Evolutionary conservation across 2,113 vertebrate species (phyloP).

Genomic region (Naja naja): DNA sequence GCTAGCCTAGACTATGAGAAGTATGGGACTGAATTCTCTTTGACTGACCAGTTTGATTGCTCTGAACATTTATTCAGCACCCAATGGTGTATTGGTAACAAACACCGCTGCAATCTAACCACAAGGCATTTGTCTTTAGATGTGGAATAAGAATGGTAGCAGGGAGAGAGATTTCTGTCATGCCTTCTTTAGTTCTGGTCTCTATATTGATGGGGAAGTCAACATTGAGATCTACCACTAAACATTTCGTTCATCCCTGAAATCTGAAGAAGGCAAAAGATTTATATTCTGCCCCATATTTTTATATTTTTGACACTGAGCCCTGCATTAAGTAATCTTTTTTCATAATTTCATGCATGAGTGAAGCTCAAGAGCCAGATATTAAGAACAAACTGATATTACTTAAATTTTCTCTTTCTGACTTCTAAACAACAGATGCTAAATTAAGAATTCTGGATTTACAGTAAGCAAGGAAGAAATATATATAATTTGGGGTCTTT

Average conservation of each 20-base stretch:
- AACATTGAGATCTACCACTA: background rate
- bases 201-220: background rate
- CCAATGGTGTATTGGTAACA: background rate
- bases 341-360: background rate
- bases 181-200: background rate
- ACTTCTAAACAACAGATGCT: background rate
- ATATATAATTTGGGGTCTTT: background rate
- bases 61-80: background rate
- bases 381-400: background rate
- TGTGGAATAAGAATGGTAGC: background rate
- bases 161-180: background rate
- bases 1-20: background rate
- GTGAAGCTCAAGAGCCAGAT: background rate
- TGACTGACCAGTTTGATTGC: background rate
- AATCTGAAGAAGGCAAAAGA: background rate
- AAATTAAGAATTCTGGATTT: background rate
- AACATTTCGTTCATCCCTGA: background rate
- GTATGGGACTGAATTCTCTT: background rate
- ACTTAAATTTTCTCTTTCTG: background rate
- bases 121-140: background rate
- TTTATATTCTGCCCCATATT: background rate
- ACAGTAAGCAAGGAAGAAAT: background rate
- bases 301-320: background rate
- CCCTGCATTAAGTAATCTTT: background rate
- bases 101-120: background rate